Percentiles rank a stretch among this genome's conserved stretches.
phyloP scores from a whole-genome alignment of 2,113 vertebrate species.

The Nycticryphes semicollaris region DNA sequence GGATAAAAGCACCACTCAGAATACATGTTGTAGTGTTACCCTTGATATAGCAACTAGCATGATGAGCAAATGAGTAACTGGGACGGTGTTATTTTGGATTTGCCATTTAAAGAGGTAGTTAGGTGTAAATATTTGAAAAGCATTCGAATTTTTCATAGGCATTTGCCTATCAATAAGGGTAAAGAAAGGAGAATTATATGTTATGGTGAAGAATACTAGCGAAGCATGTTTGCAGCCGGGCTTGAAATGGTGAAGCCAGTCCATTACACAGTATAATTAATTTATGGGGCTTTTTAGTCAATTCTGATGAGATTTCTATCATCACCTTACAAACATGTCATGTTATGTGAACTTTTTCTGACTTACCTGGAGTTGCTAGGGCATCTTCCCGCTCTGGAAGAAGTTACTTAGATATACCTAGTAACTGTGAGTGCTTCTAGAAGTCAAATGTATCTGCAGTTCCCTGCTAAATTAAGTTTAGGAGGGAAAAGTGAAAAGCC shows the following conservation, averaged over 20 bases:
- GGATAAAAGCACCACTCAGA: neutral
- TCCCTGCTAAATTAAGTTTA: neutral
- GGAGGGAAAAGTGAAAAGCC: neutral
- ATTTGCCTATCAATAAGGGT: neutral
- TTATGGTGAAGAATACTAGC: neutral
- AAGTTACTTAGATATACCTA: neutral
- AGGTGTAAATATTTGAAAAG: neutral
- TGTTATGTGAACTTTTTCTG: neutral
- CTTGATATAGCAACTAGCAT: neutral
- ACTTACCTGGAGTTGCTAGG: neutral
- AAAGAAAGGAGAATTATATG: neutral
- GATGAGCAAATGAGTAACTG: neutral
- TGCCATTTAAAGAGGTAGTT: neutral
- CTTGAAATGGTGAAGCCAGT: neutral
- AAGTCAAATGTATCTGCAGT: neutral
- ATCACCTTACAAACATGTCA: neutral
- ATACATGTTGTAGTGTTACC: neutral
- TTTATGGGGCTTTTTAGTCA: neutral
- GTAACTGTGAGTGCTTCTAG: neutral
- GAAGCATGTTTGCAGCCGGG: neutral
- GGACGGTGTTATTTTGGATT: neutral
- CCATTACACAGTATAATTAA: neutral
- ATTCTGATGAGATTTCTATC: neutral
- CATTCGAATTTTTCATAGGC: neutral
- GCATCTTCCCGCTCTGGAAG: neutral